These are phyloP conservation scores for Anthrax anthrax DNA, from an alignment of 2,888 invertebrate species.

Conservation along the genomic window DNA sequence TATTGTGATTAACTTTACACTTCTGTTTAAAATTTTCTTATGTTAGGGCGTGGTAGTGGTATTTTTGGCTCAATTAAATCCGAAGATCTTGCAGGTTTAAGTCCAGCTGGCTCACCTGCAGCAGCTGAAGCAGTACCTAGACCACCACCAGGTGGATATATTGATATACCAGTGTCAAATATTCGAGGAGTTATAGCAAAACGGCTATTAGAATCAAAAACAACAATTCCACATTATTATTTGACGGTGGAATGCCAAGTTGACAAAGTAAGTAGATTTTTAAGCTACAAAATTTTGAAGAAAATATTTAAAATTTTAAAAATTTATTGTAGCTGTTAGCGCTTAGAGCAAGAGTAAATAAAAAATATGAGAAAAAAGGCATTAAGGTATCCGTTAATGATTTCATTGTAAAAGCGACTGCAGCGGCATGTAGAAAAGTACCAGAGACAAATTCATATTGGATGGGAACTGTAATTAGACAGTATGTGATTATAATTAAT, in stretches of 20 bases:
- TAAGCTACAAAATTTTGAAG: neutral
- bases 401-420: conserved; percentile 88
- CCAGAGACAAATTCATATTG: conserved; percentile 92
- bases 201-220: conserved; percentile 74
- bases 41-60: conserved; percentile 55
- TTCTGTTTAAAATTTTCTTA: neutral
- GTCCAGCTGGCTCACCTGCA: conserved; percentile 21
- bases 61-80: conserved; percentile 72
- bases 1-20: neutral
- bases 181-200: conserved; percentile 83
- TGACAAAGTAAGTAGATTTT: conserved; percentile 46
- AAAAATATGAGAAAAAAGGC: conserved; percentile 58
- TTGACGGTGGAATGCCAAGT: conserved; percentile 73
- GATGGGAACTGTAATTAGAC: conserved; percentile 84
- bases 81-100: conserved; percentile 51
- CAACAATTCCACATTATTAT: conserved; percentile 95
- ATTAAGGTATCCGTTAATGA: conserved; percentile 90
- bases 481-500: conserved; percentile 45
- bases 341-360: conserved; percentile 66
- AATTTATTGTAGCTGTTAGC: conserved; percentile 35
- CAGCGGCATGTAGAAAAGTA: conserved; percentile 74
- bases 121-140: conserved; percentile 17
- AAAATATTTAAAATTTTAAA: neutral
- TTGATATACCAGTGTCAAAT: conserved; percentile 70
- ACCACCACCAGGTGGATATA: conserved; percentile 29